phyloP scores from a whole-genome alignment of 2,888 invertebrate species.

The Geophilus truncorum region DNA sequence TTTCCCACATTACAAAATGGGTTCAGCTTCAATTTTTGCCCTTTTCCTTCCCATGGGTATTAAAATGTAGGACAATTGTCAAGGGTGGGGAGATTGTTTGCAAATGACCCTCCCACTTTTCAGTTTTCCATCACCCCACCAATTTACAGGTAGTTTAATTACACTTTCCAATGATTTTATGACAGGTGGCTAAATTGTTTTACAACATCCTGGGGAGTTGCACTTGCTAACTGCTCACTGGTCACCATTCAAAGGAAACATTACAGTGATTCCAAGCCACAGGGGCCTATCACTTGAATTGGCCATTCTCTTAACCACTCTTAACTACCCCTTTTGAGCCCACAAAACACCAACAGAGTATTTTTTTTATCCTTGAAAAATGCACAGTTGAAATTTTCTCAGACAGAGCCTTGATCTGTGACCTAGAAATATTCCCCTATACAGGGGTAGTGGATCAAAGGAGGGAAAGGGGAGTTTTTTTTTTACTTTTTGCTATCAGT shows the following conservation, averaged over 20 bases:
- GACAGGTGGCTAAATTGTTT: conserved; percentile 27
- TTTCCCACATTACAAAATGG: conserved; percentile 24
- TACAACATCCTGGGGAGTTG: neutral
- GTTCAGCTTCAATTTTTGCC: neutral
- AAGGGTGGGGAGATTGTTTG: conserved; percentile 16
- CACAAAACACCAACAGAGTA: neutral
- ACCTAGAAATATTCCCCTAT: conserved; percentile 19
- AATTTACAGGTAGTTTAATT: conserved; percentile 27
- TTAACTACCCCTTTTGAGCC: neutral
- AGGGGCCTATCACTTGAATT: neutral
- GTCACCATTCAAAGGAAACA: neutral
- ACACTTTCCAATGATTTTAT: conserved; percentile 20
- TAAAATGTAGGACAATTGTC: conserved; percentile 8
- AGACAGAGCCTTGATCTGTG: conserved; percentile 2
- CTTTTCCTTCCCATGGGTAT: neutral
- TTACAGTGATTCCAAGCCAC: neutral
- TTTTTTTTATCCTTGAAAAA: neutral
- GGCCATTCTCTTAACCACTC: neutral
- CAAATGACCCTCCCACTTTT: neutral
- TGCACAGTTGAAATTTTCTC: neutral
- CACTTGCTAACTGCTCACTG: neutral
- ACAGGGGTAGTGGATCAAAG: conserved; percentile 22
- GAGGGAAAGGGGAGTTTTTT: neutral
- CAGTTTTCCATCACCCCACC: neutral
- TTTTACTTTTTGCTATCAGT: neutral